Evolutionary conservation across 1,140 invertebrate species (phyloP).

Genomic region (Drosophila arizonae): DNA sequence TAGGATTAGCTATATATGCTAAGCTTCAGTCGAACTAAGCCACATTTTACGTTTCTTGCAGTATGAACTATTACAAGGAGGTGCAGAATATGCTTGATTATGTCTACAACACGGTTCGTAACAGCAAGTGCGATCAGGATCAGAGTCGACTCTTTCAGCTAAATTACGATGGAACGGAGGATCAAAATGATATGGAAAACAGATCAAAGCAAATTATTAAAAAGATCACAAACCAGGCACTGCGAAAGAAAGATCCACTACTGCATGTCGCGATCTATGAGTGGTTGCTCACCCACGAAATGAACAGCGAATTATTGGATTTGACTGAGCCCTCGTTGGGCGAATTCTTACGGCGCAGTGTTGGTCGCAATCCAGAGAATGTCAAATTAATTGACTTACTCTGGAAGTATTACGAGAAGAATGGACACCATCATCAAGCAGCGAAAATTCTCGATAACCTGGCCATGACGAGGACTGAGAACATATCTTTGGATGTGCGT

Average conservation of each 20-base stretch:
- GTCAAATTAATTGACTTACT: slow-evolving; percentile 92
- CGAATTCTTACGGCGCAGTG: slow-evolving; percentile 88
- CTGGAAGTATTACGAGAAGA: slow-evolving; percentile 98
- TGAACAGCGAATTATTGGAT: slow-evolving; percentile 90
- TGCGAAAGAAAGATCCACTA: slow-evolving; percentile 90
- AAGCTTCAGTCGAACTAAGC: background rate
- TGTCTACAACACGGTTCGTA: slow-evolving; percentile 86
- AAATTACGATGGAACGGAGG: background rate
- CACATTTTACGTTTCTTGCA: slow-evolving; percentile 14
- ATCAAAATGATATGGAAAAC: slow-evolving; percentile 24
- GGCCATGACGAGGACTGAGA: slow-evolving; percentile 90
- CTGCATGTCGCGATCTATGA: slow-evolving; percentile 96
- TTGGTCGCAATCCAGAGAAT: slow-evolving; percentile 84
- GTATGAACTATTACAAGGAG: slow-evolving; percentile 95
- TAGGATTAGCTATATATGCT: background rate
- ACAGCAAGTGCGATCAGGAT: slow-evolving; percentile 33
- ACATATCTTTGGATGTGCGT: slow-evolving; percentile 87
- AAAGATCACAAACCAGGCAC: slow-evolving; percentile 83
- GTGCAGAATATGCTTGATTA: slow-evolving; percentile 91
- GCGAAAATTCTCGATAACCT: slow-evolving; percentile 94
- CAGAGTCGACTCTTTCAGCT: slow-evolving; percentile 9
- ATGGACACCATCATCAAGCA: slow-evolving; percentile 95
- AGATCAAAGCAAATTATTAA: slow-evolving; percentile 63
- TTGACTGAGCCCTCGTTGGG: slow-evolving; percentile 92
- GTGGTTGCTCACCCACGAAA: slow-evolving; percentile 91